These are phyloP conservation scores for Triplophysa siluroides DNA, from an alignment of 2,113 vertebrate species.

Conservation along the genomic window DNA sequence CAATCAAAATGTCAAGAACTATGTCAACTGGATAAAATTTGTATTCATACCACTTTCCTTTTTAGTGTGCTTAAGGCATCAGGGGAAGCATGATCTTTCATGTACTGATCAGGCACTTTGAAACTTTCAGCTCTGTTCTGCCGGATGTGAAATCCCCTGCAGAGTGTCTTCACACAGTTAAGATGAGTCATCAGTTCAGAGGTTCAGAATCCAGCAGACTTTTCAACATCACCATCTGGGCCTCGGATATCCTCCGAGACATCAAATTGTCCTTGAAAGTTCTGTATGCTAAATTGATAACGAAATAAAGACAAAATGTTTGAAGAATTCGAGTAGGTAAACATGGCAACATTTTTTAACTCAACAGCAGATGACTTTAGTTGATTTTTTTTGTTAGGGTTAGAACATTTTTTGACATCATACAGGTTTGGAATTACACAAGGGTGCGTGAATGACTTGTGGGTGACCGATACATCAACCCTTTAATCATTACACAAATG, in stretches of 20 bases:
- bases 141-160: slow-evolving; percentile 32
- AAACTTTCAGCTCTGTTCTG: slow-evolving; percentile 15
- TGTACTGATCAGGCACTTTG: slow-evolving; percentile 18
- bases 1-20: background rate
- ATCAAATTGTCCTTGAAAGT: slow-evolving; percentile 5
- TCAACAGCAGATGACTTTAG: too few species aligned
- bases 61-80: background rate
- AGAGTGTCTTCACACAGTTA: slow-evolving; percentile 4
- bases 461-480: too few species aligned
- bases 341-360: too few species aligned
- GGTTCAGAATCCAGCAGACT: background rate
- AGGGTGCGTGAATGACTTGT: too few species aligned
- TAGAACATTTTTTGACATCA: too few species aligned
- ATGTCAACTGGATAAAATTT: slow-evolving; percentile 3
- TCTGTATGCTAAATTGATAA: background rate
- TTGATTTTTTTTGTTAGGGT: too few species aligned
- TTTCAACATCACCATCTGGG: slow-evolving; percentile 2
- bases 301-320: background rate
- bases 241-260: background rate
- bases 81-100: slow-evolving; percentile 13
- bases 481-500: background rate
- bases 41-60: background rate
- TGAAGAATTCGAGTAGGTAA: too few species aligned
- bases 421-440: too few species aligned
- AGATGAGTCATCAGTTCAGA: slow-evolving; percentile 3